Percentiles rank a stretch among this genome's conserved stretches.
Conservation (phyloP, 2,797 vertebrate species). For the Leptatherina wallacei region DNA sequence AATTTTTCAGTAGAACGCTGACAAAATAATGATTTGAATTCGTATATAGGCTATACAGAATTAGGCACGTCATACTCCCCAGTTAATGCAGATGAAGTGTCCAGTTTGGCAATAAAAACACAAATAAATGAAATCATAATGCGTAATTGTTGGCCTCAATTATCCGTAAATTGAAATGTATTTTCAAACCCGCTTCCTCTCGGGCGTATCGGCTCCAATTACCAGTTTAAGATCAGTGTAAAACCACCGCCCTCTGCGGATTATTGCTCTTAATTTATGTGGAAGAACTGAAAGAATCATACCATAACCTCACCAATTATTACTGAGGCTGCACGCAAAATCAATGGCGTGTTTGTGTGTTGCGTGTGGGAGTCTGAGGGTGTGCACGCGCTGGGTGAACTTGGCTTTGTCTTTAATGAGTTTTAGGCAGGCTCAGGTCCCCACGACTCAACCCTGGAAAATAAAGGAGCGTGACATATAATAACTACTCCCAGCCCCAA, state of each 20-base stretch:
- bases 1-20: conserved; percentile 15
- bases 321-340: conserved; percentile 41
- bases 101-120: neutral
- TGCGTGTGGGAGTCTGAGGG: neutral
- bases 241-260: conserved; percentile 29
- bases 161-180: conserved; percentile 15
- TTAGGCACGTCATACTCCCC: no score
- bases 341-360: conserved; percentile 23
- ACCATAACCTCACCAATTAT: conserved; percentile 40
- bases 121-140: neutral
- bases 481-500: conserved; percentile 55
- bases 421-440: conserved; percentile 64
- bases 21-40: conserved; percentile 26
- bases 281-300: conserved; percentile 29
- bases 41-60: neutral
- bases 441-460: conserved; percentile 69
- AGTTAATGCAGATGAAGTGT: neutral
- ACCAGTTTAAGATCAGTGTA: conserved; percentile 31
- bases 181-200: neutral
- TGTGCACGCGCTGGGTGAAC: conserved; percentile 42
- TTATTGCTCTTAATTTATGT: conserved; percentile 42
- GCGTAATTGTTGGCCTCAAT: conserved; percentile 8
- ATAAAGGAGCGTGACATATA: conserved; percentile 75
- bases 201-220: conserved; percentile 2
- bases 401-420: conserved; percentile 75